A percentile compares a stretch with the other conserved stretches of the same genome.
Conservation (phyloP, 2,113 vertebrate species). For the Gavialis gangeticus region DNA sequence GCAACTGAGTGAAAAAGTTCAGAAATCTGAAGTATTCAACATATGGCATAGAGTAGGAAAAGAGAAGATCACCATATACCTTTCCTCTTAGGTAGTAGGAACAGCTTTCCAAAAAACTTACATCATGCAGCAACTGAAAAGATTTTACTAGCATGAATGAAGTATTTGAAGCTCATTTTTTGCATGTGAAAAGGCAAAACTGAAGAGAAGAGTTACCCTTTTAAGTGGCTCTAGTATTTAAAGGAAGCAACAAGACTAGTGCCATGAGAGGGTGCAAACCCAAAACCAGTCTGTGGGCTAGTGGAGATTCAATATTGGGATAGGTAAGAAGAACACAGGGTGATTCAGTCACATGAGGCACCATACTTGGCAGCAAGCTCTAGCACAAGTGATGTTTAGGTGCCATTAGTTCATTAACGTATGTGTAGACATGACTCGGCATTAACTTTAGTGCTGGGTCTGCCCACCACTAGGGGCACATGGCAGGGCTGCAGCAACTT, state of each 20-base stretch:
- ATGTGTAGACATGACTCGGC: too few species aligned
- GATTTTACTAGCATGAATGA: not conserved
- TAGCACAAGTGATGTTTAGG: not conserved
- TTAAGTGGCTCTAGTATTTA: not conserved
- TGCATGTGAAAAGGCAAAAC: not conserved
- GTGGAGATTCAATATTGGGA: not conserved
- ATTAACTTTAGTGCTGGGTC: too few species aligned
- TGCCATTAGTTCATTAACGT: too few species aligned
- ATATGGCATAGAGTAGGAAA: not conserved
- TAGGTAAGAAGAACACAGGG: not conserved
- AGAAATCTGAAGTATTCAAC: not conserved
- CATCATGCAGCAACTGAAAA: not conserved
- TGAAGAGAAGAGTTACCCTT: not conserved
- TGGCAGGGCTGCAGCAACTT: too few species aligned
- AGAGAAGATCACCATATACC: not conserved
- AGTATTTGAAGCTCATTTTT: not conserved
- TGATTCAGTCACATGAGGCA: not conserved
- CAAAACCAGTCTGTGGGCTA: not conserved
- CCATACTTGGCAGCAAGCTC: not conserved
- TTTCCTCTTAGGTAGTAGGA: not conserved
- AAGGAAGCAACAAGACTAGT: not conserved
- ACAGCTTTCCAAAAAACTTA: not conserved
- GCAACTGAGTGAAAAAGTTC: not conserved
- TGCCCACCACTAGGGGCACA: too few species aligned
- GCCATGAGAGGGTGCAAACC: not conserved